A percentile compares a stretch with the other conserved stretches of the same genome.
Conservation (phyloP, 2,888 invertebrate species). For the Aleiodes testaceus region DNA sequence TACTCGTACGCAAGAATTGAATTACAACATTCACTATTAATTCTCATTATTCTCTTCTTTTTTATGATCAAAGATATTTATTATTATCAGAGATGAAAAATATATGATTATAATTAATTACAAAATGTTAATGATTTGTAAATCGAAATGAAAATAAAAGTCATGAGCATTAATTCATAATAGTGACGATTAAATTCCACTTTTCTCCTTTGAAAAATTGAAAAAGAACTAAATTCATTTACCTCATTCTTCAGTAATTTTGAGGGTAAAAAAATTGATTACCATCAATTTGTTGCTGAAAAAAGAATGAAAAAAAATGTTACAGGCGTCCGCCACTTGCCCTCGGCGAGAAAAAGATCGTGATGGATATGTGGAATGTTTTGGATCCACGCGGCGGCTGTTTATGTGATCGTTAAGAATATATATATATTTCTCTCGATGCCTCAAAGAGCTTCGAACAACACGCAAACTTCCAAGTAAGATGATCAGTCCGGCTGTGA, state of each 20-base stretch:
- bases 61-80: too few species aligned
- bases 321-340: slow-evolving; percentile 41
- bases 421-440: slow-evolving; percentile 37
- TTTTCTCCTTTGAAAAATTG: background rate
- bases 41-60: too few species aligned
- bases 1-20: too few species aligned
- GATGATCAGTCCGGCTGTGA: slow-evolving; percentile 65
- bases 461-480: slow-evolving; percentile 57
- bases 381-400: slow-evolving; percentile 44
- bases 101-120: too few species aligned
- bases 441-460: slow-evolving; percentile 57
- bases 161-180: too few species aligned
- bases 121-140: too few species aligned
- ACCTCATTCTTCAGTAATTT: background rate
- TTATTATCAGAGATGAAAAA: too few species aligned
- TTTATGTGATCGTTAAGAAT: slow-evolving; percentile 24
- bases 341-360: slow-evolving; percentile 55
- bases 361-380: slow-evolving; percentile 60
- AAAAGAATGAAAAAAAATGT: background rate
- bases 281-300: slow-evolving; percentile 25
- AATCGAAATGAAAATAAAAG: too few species aligned
- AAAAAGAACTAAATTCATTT: background rate
- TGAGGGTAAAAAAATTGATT: slow-evolving; percentile 25
- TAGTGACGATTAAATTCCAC: background rate
- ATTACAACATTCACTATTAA: too few species aligned